phyloP scores from a whole-genome alignment of 2,888 invertebrate species.

The Chelonus formosanus region DNA sequence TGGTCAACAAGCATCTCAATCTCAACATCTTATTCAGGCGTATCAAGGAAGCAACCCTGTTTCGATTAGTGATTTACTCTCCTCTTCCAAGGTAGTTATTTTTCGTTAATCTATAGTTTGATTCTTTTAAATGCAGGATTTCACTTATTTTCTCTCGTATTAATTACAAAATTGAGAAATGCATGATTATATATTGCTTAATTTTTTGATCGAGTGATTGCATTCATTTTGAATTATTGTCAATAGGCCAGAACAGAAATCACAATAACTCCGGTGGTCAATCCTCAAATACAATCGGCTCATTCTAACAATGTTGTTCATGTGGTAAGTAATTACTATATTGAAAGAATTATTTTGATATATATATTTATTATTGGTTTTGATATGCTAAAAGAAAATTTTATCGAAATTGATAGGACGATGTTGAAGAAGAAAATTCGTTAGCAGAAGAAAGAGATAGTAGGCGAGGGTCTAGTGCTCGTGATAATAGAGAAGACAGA shows the following conservation, averaged over 20 bases:
- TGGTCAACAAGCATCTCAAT: conserved; percentile 50
- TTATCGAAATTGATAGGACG: conserved; percentile 61
- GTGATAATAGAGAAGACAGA: conserved; percentile 58
- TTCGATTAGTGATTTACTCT: conserved; percentile 67
- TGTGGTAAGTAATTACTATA: conserved; percentile 51
- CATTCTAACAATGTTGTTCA: conserved; percentile 59
- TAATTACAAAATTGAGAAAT: background rate
- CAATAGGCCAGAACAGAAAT: conserved; percentile 70
- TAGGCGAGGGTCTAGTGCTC: conserved; percentile 52
- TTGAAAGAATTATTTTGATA: too few relatives aligned
- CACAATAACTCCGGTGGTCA: conserved; percentile 71
- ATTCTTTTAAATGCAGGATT: too few relatives aligned
- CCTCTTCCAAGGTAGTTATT: conserved; percentile 65
- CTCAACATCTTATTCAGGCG: conserved; percentile 58
- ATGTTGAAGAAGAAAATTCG: conserved; percentile 67
- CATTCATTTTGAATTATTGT: conserved; percentile 9
- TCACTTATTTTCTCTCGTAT: background rate
- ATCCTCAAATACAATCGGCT: conserved; percentile 46
- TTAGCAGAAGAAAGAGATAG: conserved; percentile 66
- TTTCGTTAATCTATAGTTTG: background rate
- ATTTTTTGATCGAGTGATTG: conserved; percentile 1
- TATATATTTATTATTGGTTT: too few relatives aligned
- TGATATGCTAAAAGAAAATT: too few relatives aligned
- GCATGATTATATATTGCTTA: background rate
- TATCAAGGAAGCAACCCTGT: conserved; percentile 62